A percentile compares a stretch with the other conserved stretches of the same genome.
Evolutionary conservation across 2,797 vertebrate species (phyloP).

Genomic region (Petrocephalus sullivani): DNA sequence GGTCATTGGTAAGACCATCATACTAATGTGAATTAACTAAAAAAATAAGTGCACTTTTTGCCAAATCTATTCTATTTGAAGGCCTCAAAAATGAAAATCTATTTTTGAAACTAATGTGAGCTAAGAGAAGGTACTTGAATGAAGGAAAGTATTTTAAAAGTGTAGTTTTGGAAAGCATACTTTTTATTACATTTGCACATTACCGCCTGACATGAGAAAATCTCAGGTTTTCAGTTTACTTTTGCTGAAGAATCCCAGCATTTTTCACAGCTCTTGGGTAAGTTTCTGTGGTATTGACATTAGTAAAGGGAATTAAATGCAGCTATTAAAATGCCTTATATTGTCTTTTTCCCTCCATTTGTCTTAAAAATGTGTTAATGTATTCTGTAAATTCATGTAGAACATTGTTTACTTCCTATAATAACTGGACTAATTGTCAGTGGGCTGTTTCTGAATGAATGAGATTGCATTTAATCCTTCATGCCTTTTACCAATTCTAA

Average conservation of each 20-base stretch:
- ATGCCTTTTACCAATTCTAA: background rate
- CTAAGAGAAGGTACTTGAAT: background rate
- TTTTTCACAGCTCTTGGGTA: background rate
- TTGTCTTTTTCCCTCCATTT: background rate
- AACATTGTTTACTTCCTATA: background rate
- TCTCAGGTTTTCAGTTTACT: slow-evolving; percentile 1
- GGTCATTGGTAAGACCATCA: background rate
- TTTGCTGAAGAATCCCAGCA: background rate
- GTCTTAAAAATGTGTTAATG: background rate
- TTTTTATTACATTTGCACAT: background rate
- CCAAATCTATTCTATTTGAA: background rate
- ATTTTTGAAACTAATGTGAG: background rate
- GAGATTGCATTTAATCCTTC: background rate
- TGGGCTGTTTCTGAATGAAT: background rate
- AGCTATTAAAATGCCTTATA: background rate
- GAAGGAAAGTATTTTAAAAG: background rate
- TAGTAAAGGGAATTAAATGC: background rate
- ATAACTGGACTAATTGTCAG: background rate
- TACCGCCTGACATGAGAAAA: background rate
- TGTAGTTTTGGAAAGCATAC: background rate
- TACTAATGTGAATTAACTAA: background rate
- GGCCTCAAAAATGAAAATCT: background rate
- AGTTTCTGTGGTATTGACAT: background rate
- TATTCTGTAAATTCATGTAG: background rate
- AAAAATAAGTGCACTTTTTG: background rate